Conservation (phyloP, 2,113 vertebrate species). For the Phoxinus phoxinus region DNA sequence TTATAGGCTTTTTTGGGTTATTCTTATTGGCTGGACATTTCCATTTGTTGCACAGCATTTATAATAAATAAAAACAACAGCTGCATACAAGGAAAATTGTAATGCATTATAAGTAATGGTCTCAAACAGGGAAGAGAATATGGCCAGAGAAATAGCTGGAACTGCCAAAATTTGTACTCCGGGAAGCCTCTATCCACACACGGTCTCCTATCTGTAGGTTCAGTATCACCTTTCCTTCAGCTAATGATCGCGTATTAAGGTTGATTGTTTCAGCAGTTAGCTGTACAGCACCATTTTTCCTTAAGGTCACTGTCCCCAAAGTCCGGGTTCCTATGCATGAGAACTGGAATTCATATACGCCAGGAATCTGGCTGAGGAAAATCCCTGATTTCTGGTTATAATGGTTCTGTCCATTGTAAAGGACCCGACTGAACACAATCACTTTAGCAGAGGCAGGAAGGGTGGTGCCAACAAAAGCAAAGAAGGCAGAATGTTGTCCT, state of each 20-base stretch:
- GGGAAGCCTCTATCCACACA: constrained; percentile 46
- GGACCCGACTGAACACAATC: constrained; percentile 30
- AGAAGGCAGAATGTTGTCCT: constrained; percentile 55
- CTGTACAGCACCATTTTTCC: neutral
- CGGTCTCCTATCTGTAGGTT: constrained; percentile 34
- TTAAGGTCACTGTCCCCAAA: constrained; percentile 39
- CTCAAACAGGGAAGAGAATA: constrained; percentile 46
- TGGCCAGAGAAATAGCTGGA: constrained; percentile 57
- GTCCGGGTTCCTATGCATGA: constrained; percentile 25
- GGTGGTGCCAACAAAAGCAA: constrained; percentile 31
- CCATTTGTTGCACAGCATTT: neutral
- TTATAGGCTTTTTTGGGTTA: neutral
- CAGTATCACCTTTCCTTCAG: constrained; percentile 45
- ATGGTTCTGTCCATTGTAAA: constrained; percentile 59
- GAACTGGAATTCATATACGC: constrained; percentile 61
- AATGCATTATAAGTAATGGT: neutral
- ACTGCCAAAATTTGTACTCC: neutral
- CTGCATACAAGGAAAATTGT: neutral
- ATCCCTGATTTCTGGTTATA: constrained; percentile 39
- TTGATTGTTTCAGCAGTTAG: neutral
- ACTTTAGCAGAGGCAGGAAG: constrained; percentile 19
- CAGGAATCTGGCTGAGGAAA: constrained; percentile 48
- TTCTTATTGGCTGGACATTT: neutral
- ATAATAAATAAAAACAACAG: neutral
- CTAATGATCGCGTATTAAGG: neutral